Conservation (phyloP, 2,113 vertebrate genomes). For the Egretta garzetta region DNA sequence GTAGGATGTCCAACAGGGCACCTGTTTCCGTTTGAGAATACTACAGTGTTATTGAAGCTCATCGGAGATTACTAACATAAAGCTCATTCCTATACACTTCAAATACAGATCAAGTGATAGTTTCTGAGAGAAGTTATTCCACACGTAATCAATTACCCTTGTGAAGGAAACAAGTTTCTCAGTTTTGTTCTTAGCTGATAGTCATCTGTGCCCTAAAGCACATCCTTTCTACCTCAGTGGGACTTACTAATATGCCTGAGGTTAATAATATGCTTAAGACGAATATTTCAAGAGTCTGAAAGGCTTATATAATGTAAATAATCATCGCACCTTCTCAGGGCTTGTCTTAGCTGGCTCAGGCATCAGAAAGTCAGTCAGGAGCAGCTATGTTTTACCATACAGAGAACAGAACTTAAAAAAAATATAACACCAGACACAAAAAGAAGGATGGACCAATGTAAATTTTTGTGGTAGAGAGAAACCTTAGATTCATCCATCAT, state of each 20-base stretch:
- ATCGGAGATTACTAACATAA: slow-evolving; percentile 10
- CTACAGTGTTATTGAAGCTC: slow-evolving; percentile 1
- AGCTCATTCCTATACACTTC: background rate
- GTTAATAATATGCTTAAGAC: background rate
- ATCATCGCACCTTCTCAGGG: background rate
- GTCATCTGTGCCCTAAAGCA: slow-evolving; percentile 3
- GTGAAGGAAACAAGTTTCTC: slow-evolving; percentile 7
- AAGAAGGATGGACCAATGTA: background rate
- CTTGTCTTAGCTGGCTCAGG: background rate
- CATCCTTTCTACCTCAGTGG: background rate
- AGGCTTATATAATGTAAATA: background rate
- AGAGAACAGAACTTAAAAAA: background rate
- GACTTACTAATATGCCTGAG: background rate
- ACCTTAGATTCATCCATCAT: background rate
- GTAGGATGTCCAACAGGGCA: background rate
- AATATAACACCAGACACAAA: background rate
- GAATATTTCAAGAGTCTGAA: background rate
- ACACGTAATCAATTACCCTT: slow-evolving; percentile 24
- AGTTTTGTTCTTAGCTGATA: background rate
- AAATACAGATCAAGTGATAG: slow-evolving; percentile 23
- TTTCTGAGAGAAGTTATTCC: slow-evolving; percentile 28
- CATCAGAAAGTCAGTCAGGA: background rate
- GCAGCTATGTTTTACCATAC: background rate
- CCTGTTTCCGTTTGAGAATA: slow-evolving; percentile 4
- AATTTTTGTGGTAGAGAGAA: background rate